Evolutionary conservation across 2,888 invertebrate species (phyloP).

Genomic region (Drosophila nigricruria): DNA sequence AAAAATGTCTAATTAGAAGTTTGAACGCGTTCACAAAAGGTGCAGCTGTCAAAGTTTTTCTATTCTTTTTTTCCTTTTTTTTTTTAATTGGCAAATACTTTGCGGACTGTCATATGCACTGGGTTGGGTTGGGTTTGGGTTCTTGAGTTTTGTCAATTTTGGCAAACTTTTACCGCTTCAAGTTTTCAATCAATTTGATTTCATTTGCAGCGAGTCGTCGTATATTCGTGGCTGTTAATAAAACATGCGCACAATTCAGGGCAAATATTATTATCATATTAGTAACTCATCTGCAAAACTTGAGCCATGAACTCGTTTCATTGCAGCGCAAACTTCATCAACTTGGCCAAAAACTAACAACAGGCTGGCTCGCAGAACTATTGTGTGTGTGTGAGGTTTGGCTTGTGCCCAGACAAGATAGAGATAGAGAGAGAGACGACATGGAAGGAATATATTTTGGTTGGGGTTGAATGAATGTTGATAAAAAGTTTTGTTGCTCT

Average conservation of each 20-base stretch:
- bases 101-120: slow-evolving; percentile 5
- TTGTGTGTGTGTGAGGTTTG: slow-evolving; percentile 27
- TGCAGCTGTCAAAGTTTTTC: slow-evolving; percentile 52
- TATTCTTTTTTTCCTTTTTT: not conserved
- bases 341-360: slow-evolving; percentile 35
- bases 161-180: slow-evolving; percentile 39
- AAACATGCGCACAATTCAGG: slow-evolving; percentile 54
- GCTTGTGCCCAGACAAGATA: not conserved
- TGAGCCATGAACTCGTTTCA: slow-evolving; percentile 45
- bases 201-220: slow-evolving; percentile 24
- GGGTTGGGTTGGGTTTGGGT: not conserved
- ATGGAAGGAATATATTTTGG: slow-evolving; percentile 20
- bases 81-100: slow-evolving; percentile 52
- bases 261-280: slow-evolving; percentile 76
- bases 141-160: slow-evolving; percentile 38
- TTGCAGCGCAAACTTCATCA: slow-evolving; percentile 44
- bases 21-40: slow-evolving; percentile 36
- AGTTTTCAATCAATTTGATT: slow-evolving; percentile 54
- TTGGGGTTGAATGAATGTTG: slow-evolving; percentile 38
- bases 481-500: slow-evolving; percentile 44
- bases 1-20: slow-evolving; percentile 50
- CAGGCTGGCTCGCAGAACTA: slow-evolving; percentile 21
- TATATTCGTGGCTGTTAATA: slow-evolving; percentile 24
- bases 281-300: slow-evolving; percentile 71
- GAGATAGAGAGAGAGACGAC: not conserved